Evolutionary conservation across 2,797 vertebrate species (phyloP), one percentile per base, ranked within the genome.

Genomic region (Malurus splendens): DNA sequence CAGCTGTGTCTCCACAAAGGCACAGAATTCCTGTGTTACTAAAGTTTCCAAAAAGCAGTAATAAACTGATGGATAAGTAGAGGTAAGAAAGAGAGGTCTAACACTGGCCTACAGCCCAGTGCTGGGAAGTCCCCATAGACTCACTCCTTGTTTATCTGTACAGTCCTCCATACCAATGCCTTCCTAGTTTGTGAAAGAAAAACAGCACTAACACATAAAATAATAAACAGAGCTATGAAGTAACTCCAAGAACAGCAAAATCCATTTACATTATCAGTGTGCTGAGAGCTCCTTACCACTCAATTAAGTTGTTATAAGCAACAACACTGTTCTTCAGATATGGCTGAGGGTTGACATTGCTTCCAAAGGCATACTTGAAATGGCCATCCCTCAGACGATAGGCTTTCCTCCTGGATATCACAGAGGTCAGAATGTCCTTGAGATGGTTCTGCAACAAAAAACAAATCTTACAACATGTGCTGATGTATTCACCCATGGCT

Each of bases 281-380:
- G 28, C 32, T 6, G 42, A 67, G 50, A 76, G 54, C 55, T 87
- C 84, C 85, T 95, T 95, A 99, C 99, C 98, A 98, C 90, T 99
- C 98, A 60, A 97, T 98, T 67, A 99, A 93, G 67, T 96, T 98
- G 90, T 98, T 98, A 75, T 99, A 99, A 24, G 98, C 98, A 33
- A 98, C 97, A 10, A 99, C 97, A 70, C 99, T 99, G 95, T 99
- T 99, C 94, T 99, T 99, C 92, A 99, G 97, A 92, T 99, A 99
- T 0, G 99, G 99, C 83, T 98, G 99, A 4, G 98, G 99, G 5
- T 98, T 99, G 87, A 99, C 96, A 4, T 98, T 98, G 61, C 97
- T 99, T 56, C 99, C 98, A n/a, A 99, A 99, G 51, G 99, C 98
- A 3, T 99, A 99, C 32, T 98, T 98, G 96, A 99, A 99, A 65